Conservation (phyloP, 2,797 vertebrate species). For the Poeciliopsis turneri region DNA sequence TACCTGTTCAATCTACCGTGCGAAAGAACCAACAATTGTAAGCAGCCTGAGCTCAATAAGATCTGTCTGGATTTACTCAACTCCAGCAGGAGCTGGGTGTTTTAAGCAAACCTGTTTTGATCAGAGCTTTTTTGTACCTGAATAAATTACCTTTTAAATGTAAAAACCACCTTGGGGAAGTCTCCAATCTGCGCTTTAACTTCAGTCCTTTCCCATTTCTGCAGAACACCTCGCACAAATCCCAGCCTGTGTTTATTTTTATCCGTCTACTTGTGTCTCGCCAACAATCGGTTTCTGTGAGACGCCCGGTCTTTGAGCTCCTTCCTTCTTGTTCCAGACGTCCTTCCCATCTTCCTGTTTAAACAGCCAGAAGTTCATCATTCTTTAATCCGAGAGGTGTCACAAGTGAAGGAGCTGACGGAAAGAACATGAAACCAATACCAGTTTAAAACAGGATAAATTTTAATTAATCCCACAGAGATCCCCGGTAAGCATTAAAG, state of each 20-base stretch:
- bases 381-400: not conserved
- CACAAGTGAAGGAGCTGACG: not conserved
- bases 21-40: not conserved
- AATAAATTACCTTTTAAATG: conserved; percentile 33
- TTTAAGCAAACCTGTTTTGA: not conserved
- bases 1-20: too few species aligned
- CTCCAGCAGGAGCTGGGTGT: not conserved
- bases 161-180: conserved; percentile 1
- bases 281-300: conserved; percentile 48
- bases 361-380: not conserved
- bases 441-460: not conserved
- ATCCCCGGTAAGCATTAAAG: not conserved
- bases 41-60: not conserved
- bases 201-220: conserved; percentile 29
- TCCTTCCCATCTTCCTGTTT: conserved; percentile 39
- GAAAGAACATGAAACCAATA: not conserved
- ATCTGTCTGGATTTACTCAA: not conserved
- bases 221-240: conserved; percentile 54
- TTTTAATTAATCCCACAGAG: not conserved
- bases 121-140: not conserved
- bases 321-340: conserved; percentile 1
- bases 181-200: conserved; percentile 30
- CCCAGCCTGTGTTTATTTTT: conserved; percentile 11
- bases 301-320: conserved; percentile 41
- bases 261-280: conserved; percentile 27